These are phyloP conservation scores for Spatulosminthurus flaviceps DNA, from an alignment of 2,888 invertebrate genomes.

Conservation along the genomic window DNA sequence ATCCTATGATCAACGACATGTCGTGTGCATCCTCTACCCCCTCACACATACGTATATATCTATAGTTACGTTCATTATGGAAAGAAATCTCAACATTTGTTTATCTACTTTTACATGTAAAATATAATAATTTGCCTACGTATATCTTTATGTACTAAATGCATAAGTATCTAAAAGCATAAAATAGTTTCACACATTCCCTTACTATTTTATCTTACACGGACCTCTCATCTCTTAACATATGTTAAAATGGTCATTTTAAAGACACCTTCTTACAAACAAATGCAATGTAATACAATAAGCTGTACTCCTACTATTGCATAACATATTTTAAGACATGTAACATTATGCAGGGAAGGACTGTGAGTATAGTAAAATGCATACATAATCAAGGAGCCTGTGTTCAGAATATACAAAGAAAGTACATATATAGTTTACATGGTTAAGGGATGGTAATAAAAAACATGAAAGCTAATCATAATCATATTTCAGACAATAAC, in stretches of 20 bases:
- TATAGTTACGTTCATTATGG: background rate
- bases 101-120: background rate
- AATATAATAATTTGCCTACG: slow-evolving; percentile 8
- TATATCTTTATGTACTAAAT: too few relatives aligned
- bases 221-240: background rate
- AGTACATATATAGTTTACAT: too few relatives aligned
- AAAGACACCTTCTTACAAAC: too few relatives aligned
- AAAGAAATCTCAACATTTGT: slow-evolving; percentile 12
- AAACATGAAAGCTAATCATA: slow-evolving; percentile 18
- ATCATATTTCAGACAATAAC: slow-evolving; percentile 29
- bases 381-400: background rate
- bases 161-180: background rate
- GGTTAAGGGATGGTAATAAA: too few relatives aligned
- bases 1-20: slow-evolving; percentile 18
- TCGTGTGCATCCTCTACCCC: background rate
- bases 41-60: background rate
- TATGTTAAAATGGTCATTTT: slow-evolving; percentile 3
- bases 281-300: too few relatives aligned
- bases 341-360: too few relatives aligned
- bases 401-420: too few relatives aligned
- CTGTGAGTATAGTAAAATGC: too few relatives aligned
- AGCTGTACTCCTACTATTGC: too few relatives aligned
- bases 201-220: slow-evolving; percentile 3
- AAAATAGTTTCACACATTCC: slow-evolving; percentile 22
- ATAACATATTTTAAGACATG: too few relatives aligned